Conservation (phyloP, 1,140 invertebrate species). For the Drosophila tsacasi region DNA sequence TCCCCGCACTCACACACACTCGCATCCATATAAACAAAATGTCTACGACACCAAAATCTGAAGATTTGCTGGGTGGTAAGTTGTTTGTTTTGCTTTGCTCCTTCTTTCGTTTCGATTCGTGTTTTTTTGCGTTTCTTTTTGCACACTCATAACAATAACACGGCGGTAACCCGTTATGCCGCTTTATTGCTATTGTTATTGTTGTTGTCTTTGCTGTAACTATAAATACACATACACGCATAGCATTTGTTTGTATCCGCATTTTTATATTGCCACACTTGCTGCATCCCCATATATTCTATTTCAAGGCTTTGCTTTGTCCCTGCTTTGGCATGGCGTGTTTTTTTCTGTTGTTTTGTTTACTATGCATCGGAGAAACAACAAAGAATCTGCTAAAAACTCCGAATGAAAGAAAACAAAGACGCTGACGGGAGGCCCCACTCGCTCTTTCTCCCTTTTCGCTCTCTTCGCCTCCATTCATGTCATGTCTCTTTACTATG, state of each 20-base stretch:
- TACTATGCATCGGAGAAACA: conserved; percentile 53
- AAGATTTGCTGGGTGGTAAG: conserved; percentile 82
- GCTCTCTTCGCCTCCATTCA: conserved; percentile 31
- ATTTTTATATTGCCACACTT: conserved; percentile 36
- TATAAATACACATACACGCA: conserved; percentile 30
- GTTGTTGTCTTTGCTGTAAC: conserved; percentile 17
- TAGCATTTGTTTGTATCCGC: conserved; percentile 38
- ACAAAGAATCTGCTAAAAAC: conserved; percentile 65
- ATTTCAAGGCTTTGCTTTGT: conserved; percentile 76
- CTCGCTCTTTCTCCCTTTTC: not conserved
- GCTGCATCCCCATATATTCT: conserved; percentile 55
- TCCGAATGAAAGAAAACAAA: conserved; percentile 53
- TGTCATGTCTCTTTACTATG: conserved; percentile 63
- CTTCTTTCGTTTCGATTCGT: conserved; percentile 23
- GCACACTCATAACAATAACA: conserved; percentile 53
- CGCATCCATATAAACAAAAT: conserved; percentile 63
- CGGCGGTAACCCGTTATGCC: conserved; percentile 40
- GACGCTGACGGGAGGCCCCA: conserved; percentile 19
- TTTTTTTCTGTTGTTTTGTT: conserved; percentile 57
- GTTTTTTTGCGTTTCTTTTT: conserved; percentile 33
- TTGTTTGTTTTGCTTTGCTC: conserved; percentile 53
- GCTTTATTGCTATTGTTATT: conserved; percentile 20
- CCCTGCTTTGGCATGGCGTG: conserved; percentile 25
- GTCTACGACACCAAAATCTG: conserved; percentile 81
- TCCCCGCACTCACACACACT: conserved; percentile 29